A percentile compares a stretch with the other conserved stretches of the same genome.
These are phyloP conservation scores for Megaceryle torquata DNA, from an alignment of 2,113 vertebrate species.

Conservation along the genomic window DNA sequence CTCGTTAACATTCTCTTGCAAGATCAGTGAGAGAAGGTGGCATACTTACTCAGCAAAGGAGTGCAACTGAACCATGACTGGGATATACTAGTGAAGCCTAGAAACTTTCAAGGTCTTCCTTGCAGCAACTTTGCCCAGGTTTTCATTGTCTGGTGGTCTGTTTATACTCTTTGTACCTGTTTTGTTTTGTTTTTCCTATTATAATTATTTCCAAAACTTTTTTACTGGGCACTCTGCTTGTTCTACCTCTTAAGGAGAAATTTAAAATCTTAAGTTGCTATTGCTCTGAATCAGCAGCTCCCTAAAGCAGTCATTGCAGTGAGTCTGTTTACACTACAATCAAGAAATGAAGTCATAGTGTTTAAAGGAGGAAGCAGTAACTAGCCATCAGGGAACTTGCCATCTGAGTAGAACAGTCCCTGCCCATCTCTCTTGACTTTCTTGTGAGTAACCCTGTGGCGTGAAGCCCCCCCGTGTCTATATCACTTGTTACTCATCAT, in stretches of 20 bases:
- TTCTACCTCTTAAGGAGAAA: not conserved
- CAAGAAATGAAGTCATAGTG: not conserved
- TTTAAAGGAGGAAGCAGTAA: not conserved
- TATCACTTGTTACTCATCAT: not conserved
- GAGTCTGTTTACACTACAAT: not conserved
- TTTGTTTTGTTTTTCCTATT: not conserved
- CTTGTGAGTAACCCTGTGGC: not conserved
- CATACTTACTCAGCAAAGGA: not conserved
- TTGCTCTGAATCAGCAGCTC: not conserved
- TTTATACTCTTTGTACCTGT: not conserved
- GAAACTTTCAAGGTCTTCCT: not conserved
- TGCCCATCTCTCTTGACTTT: not conserved
- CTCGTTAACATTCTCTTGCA: not conserved
- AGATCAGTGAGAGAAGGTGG: not conserved
- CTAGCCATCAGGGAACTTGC: not conserved
- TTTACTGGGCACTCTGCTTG: not conserved
- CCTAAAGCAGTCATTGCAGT: not conserved
- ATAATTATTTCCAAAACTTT: not conserved
- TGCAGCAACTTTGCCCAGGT: not conserved
- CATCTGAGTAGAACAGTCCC: not conserved
- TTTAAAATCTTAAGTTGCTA: not conserved
- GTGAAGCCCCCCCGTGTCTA: not conserved
- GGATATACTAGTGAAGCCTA: not conserved
- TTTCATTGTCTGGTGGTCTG: not conserved
- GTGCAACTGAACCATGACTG: not conserved